A percentile compares a stretch with the other conserved stretches of the same genome.
Evolutionary conservation across 2,888 invertebrate genomes (phyloP).

Genomic region (Polydrusus pterygomalis): DNA sequence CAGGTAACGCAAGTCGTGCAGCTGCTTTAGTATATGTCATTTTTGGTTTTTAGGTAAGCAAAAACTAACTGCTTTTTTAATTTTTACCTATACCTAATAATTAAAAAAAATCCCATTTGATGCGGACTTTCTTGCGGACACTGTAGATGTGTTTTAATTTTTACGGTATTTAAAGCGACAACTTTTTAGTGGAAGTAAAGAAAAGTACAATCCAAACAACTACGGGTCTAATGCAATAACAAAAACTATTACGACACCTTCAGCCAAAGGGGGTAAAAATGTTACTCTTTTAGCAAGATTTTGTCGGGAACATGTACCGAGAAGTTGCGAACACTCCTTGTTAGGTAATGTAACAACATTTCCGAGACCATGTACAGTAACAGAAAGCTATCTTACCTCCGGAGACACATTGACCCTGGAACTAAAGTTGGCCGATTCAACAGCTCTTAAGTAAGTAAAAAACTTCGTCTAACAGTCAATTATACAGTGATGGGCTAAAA

Average conservation of each 20-base stretch:
- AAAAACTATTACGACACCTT: conserved; percentile 63
- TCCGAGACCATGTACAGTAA: conserved; percentile 83
- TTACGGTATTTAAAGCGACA: too few species aligned
- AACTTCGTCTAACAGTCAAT: neutral
- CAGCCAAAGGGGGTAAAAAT: conserved; percentile 72
- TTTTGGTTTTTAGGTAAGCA: too few species aligned
- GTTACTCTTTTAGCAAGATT: conserved; percentile 87
- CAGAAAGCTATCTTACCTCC: conserved; percentile 89
- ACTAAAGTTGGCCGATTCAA: conserved; percentile 86
- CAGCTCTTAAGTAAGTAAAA: conserved; percentile 83
- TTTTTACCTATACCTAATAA: too few species aligned
- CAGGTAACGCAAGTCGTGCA: too few species aligned
- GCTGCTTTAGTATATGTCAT: too few species aligned
- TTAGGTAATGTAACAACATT: conserved; percentile 74
- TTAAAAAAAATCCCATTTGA: too few species aligned
- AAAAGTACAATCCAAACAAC: conserved; percentile 55
- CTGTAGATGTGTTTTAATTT: too few species aligned
- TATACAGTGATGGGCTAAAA: too few species aligned
- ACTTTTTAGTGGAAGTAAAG: conserved; percentile 63
- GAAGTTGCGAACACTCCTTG: conserved; percentile 88
- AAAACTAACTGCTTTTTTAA: too few species aligned
- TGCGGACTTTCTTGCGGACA: too few species aligned
- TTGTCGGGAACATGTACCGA: conserved; percentile 87
- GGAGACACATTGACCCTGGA: conserved; percentile 88
- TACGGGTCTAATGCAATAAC: conserved; percentile 30